Conservation (phyloP, 2,113 vertebrate genomes). For the Piaya cayana region DNA sequence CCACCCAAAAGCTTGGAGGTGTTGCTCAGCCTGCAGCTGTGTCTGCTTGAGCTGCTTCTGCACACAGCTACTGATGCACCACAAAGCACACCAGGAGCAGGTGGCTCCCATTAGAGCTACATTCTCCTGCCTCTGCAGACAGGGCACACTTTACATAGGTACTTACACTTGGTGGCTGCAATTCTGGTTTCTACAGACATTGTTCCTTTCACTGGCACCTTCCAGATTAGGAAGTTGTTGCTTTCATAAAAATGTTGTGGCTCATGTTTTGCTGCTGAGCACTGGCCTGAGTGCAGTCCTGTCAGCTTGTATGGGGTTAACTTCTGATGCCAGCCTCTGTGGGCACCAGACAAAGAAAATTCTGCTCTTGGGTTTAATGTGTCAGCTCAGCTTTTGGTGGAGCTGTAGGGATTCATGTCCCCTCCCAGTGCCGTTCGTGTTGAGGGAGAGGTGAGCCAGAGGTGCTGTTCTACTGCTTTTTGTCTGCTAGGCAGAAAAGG, state of each 20-base stretch:
- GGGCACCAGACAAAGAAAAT: constrained; percentile 7
- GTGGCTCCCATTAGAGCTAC: neutral
- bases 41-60: neutral
- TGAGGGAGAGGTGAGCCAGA: neutral
- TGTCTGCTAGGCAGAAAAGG: constrained; percentile 18
- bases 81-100: neutral
- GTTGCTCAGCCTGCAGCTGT: neutral
- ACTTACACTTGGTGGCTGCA: neutral
- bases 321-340: neutral
- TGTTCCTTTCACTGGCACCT: neutral
- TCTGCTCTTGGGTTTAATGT: neutral
- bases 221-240: neutral
- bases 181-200: neutral
- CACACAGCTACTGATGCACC: neutral
- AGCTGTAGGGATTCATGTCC: neutral
- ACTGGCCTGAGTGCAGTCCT: neutral
- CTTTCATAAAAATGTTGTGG: neutral
- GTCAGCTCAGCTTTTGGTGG: constrained; percentile 11
- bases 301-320: neutral
- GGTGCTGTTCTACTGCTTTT: neutral
- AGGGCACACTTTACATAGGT: neutral
- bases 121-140: neutral
- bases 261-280: neutral
- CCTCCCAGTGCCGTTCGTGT: neutral
- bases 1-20: neutral